Percentiles rank a stretch among this genome's conserved stretches.
phyloP scores from a whole-genome alignment of 2,888 invertebrate genomes.

The Adela reaumurella region DNA sequence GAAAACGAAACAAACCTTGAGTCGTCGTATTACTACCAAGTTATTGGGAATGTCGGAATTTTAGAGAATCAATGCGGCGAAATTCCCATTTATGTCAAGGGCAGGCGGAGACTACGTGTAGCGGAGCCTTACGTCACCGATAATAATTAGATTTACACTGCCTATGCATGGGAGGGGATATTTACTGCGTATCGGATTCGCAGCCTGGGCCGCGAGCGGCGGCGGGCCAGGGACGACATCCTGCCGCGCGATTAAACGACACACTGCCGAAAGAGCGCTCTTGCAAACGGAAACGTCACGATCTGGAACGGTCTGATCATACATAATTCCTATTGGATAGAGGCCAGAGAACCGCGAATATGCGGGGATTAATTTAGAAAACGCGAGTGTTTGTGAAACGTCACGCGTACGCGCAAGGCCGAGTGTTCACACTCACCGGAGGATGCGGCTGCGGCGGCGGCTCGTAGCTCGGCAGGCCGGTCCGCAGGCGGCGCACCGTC shows the following conservation, averaged over 20 bases:
- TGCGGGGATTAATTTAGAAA: conserved; percentile 32
- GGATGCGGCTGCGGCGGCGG: conserved; percentile 32
- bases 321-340: conserved; percentile 46
- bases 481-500: conserved; percentile 63
- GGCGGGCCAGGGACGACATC: conserved; percentile 33
- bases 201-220: conserved; percentile 44
- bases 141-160: not conserved
- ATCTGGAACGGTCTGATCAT: conserved; percentile 35
- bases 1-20: no score
- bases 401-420: not conserved
- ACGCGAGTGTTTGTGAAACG: conserved; percentile 25
- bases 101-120: no score
- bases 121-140: not conserved
- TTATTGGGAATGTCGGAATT: no score
- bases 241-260: conserved; percentile 21
- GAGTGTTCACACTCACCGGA: conserved; percentile 33
- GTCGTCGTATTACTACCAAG: no score
- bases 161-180: conserved; percentile 18
- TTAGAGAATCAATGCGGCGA: no score
- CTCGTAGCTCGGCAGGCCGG: conserved; percentile 45
- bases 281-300: conserved; percentile 35
- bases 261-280: conserved; percentile 26
- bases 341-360: conserved; percentile 44
- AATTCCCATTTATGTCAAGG: no score
- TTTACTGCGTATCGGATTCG: conserved; percentile 44